Percentiles rank a stretch among this genome's conserved stretches.
Conservation (phyloP, 2,888 invertebrate genomes). For the Pachycephus smyrnensis region DNA sequence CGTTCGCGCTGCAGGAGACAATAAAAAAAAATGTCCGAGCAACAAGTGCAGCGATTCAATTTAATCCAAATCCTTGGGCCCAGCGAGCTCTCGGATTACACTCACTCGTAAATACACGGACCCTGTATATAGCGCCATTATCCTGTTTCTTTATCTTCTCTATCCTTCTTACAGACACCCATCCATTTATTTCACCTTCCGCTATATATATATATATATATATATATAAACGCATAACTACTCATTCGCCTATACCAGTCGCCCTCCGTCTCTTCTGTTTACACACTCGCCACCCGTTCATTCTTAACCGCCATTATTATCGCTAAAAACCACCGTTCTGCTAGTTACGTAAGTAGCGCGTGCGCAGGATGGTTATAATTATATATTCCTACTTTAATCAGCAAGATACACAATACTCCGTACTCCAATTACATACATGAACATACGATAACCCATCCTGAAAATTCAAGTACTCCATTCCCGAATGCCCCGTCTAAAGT, state of each 20-base stretch:
- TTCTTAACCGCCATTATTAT: neutral
- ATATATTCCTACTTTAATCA: neutral
- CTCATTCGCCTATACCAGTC: neutral
- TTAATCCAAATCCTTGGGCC: slow-evolving; percentile 46
- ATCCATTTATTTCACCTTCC: slow-evolving; percentile 10
- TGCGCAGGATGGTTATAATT: neutral
- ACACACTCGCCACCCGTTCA: neutral
- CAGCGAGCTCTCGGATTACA: slow-evolving; percentile 30
- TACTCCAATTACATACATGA: neutral
- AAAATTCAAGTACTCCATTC: neutral
- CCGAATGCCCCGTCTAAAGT: neutral
- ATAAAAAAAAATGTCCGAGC: slow-evolving; percentile 23
- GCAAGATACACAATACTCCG: neutral
- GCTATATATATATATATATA: neutral
- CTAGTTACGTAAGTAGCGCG: neutral
- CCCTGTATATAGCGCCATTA: neutral
- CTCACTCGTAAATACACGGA: slow-evolving; percentile 19
- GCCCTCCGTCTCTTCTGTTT: neutral
- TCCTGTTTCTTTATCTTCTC: neutral
- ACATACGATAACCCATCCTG: neutral
- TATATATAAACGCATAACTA: neutral
- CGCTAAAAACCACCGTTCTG: neutral
- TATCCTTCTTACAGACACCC: slow-evolving; percentile 5
- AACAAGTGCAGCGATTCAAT: slow-evolving; percentile 47
- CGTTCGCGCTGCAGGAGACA: neutral